A percentile compares a stretch with the other conserved stretches of the same genome.
Conservation (phyloP, 1,140 invertebrate genomes). For the Muscidifurax raptorellus region DNA sequence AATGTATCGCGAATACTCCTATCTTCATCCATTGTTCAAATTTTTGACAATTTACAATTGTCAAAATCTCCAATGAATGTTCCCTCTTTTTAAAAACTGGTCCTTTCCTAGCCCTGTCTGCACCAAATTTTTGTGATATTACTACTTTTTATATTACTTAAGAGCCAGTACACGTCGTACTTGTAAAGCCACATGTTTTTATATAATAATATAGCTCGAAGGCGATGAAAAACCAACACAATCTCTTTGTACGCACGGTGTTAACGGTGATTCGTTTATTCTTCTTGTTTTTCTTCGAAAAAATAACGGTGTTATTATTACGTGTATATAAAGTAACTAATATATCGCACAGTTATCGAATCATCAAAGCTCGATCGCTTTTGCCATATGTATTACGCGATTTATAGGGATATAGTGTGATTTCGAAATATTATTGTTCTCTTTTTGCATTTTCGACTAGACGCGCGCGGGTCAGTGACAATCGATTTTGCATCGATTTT, state of each 20-base stretch:
- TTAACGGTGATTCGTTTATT: conserved; percentile 41
- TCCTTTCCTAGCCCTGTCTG: conserved; percentile 68
- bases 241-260: conserved; percentile 45
- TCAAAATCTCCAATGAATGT: conserved; percentile 50
- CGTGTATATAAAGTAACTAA: conserved; percentile 41
- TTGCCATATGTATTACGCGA: conserved; percentile 41
- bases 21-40: conserved; percentile 66
- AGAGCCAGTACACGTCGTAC: conserved; percentile 60
- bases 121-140: conserved; percentile 72
- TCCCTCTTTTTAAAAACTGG: conserved; percentile 62
- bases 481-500: conserved; percentile 53
- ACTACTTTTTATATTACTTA: conserved; percentile 72
- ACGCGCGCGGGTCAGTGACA: conserved; percentile 49
- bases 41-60: conserved; percentile 58
- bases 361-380: conserved; percentile 43
- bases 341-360: conserved; percentile 45
- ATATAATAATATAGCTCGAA: conserved; percentile 35
- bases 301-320: conserved; percentile 45
- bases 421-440: conserved; percentile 50
- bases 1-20: conserved; percentile 62
- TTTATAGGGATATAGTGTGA: conserved; percentile 42
- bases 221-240: conserved; percentile 41
- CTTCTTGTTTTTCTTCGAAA: conserved; percentile 35
- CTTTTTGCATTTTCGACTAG: conserved; percentile 47
- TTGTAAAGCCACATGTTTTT: conserved; percentile 61